Conservation (phyloP, 2,888 invertebrate genomes). For the Formica aserva region DNA sequence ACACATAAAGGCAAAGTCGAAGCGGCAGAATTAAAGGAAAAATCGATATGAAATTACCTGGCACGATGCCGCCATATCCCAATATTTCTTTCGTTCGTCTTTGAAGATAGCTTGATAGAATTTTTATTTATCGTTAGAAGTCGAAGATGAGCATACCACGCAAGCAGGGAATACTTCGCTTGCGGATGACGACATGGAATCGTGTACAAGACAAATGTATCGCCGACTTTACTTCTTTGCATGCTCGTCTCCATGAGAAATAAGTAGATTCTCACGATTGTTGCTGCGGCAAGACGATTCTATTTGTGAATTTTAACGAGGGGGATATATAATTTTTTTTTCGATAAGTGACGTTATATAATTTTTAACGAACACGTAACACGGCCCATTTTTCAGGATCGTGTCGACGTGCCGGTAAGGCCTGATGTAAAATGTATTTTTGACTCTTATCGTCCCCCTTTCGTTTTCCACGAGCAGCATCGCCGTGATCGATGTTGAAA, state of each 20-base stretch:
- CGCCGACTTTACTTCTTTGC: constrained; percentile 53
- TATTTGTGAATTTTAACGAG: constrained; percentile 39
- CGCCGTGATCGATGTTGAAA: constrained; percentile 47
- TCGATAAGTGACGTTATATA: constrained; percentile 16
- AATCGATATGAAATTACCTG: constrained; percentile 37
- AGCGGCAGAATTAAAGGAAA: neutral
- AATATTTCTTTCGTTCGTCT: constrained; percentile 41
- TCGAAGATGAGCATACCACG: constrained; percentile 8
- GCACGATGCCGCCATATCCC: constrained; percentile 45
- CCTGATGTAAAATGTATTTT: constrained; percentile 38
- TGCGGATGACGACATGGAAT: constrained; percentile 22
- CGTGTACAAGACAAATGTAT: constrained; percentile 39
- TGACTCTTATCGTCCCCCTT: constrained; percentile 31
- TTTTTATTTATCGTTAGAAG: constrained; percentile 18
- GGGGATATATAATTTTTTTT: neutral
- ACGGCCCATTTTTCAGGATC: neutral
- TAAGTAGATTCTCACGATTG: constrained; percentile 22
- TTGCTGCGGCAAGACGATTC: constrained; percentile 13
- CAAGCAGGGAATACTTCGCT: constrained; percentile 25
- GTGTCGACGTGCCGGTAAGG: constrained; percentile 56
- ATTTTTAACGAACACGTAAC: constrained; percentile 27
- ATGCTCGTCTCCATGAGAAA: constrained; percentile 39
- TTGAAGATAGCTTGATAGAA: constrained; percentile 30
- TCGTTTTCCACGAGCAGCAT: constrained; percentile 34
- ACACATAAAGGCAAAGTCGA: neutral